Evolutionary conservation across 2,888 invertebrate genomes (phyloP).

Genomic region (Diploptera punctata): DNA sequence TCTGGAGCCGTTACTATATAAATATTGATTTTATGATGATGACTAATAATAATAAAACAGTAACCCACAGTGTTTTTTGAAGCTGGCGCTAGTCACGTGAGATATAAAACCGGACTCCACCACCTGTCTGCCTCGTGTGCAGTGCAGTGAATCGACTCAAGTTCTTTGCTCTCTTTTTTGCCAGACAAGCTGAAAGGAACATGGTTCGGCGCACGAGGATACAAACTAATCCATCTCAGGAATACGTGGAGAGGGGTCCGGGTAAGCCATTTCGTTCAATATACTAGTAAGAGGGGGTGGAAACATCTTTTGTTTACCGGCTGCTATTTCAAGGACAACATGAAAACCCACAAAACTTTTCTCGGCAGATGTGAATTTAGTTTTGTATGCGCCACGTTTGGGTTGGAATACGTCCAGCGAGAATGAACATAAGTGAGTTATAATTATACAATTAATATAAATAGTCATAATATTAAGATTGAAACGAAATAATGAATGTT

Average conservation of each 20-base stretch:
- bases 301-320: neutral
- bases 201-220: slow-evolving; percentile 23
- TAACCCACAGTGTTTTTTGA: too few relatives aligned
- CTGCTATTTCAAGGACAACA: neutral
- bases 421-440: neutral
- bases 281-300: neutral
- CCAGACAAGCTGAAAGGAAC: neutral
- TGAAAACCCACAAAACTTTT: too few relatives aligned
- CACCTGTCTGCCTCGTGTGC: neutral
- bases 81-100: neutral
- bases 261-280: slow-evolving; percentile 10
- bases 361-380: neutral
- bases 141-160: neutral
- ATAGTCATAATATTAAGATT: too few relatives aligned
- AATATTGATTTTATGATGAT: neutral
- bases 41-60: too few relatives aligned
- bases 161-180: slow-evolving; percentile 18
- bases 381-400: neutral
- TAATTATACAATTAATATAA: too few relatives aligned
- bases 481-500: too few relatives aligned
- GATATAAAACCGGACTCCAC: neutral
- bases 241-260: slow-evolving; percentile 32
- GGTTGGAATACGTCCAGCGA: neutral
- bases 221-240: neutral
- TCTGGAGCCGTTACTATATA: neutral